A percentile compares a stretch with the other conserved stretches of the same genome.
phyloP scores from a whole-genome alignment of 2,797 vertebrate species.

The Lateolabrax maculatus region DNA sequence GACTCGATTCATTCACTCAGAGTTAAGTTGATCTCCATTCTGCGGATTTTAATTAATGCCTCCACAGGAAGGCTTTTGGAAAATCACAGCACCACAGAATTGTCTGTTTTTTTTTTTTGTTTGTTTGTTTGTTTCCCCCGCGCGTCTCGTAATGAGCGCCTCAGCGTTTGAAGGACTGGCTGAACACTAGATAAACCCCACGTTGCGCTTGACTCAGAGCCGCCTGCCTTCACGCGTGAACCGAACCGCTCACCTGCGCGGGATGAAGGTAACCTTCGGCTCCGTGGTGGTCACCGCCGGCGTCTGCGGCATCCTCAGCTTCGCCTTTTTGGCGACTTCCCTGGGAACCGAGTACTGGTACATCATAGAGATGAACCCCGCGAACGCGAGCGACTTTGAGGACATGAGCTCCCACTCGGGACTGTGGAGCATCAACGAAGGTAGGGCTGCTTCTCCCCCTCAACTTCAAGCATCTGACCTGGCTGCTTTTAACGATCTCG shows the following conservation, averaged over 20 bases:
- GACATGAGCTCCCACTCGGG: constrained; percentile 83
- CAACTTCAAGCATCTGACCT: background rate
- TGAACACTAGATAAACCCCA: background rate
- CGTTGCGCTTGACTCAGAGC: constrained; percentile 18
- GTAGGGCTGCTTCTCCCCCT: constrained; percentile 59
- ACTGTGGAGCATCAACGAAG: constrained; percentile 85
- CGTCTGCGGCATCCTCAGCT: constrained; percentile 84
- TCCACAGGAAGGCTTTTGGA: background rate
- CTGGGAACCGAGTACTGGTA: constrained; percentile 88
- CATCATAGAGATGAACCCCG: constrained; percentile 82
- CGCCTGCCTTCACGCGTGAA: background rate
- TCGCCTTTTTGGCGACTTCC: constrained; percentile 80
- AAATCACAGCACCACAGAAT: accelerated
- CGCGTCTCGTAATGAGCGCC: background rate
- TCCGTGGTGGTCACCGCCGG: constrained; percentile 80
- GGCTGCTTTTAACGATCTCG: background rate
- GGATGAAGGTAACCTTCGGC: constrained; percentile 74
- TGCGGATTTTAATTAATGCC: background rate
- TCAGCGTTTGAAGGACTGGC: background rate
- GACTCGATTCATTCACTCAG: background rate
- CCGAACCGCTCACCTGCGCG: background rate
- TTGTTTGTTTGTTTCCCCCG: no score
- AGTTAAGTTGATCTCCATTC: background rate
- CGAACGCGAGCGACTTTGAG: constrained; percentile 68
- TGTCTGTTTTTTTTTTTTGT: no score